Percentiles rank a stretch among this genome's conserved stretches.
phyloP scores from a whole-genome alignment of 2,113 vertebrate genomes.

The Cygnus atratus region DNA sequence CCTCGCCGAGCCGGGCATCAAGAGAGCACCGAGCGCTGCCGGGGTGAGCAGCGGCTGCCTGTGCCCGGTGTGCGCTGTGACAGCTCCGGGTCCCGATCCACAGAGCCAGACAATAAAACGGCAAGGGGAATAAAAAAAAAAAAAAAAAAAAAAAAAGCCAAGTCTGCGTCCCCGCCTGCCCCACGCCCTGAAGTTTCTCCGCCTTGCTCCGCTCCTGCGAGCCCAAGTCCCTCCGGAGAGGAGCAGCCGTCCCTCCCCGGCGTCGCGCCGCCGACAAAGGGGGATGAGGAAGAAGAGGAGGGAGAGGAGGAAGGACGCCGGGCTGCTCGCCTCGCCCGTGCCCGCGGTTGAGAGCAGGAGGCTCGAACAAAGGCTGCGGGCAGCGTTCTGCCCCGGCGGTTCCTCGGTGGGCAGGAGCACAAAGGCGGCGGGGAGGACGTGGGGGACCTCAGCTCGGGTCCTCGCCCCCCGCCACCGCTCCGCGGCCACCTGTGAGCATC shows the following conservation, averaged over 20 bases:
- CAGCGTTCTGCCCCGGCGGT: constrained; percentile 57
- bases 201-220: neutral
- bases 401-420: constrained; percentile 67
- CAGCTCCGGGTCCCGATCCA: neutral
- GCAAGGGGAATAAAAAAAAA: neutral
- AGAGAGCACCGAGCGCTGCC: neutral
- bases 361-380: constrained; percentile 61
- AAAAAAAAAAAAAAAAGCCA: neutral
- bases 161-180: neutral
- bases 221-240: neutral
- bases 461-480: neutral
- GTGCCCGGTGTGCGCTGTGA: neutral
- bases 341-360: neutral
- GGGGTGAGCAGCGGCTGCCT: neutral
- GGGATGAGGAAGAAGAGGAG: too few species aligned
- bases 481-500: neutral
- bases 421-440: constrained; percentile 50
- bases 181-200: neutral
- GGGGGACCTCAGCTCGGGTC: neutral
- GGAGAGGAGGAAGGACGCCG: neutral
- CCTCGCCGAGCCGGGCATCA: neutral
- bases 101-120: neutral
- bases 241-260: neutral
- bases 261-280: neutral
- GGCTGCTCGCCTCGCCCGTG: neutral